A percentile compares a stretch with the other conserved stretches of the same genome.
phyloP scores from a whole-genome alignment of 2,888 invertebrate species.

The Phorcus lineatus region DNA sequence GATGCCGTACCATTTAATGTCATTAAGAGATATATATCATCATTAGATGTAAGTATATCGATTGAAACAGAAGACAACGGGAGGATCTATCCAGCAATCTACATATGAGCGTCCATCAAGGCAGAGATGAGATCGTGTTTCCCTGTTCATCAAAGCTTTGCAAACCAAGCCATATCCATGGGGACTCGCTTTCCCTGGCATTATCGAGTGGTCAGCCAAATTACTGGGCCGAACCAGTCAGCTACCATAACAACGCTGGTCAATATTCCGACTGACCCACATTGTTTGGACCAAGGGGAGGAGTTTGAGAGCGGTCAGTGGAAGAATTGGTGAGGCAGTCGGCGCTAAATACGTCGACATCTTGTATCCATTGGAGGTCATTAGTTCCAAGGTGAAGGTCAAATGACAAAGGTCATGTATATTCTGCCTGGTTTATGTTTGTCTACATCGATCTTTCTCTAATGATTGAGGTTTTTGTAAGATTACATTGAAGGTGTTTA shows the following conservation, averaged over 20 bases:
- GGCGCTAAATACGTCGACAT: background rate
- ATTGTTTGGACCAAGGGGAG: background rate
- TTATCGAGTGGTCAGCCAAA: background rate
- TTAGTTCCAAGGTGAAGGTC: background rate
- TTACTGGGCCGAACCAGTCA: background rate
- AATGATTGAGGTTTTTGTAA: background rate
- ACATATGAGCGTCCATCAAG: too few species aligned
- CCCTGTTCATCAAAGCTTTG: too few species aligned
- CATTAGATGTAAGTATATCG: too few species aligned
- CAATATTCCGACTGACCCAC: background rate
- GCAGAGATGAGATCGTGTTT: too few species aligned
- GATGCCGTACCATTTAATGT: too few species aligned
- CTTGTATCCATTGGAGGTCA: background rate
- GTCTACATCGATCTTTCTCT: background rate
- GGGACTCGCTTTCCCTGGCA: too few species aligned
- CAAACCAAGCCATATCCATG: too few species aligned
- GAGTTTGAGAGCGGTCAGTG: background rate
- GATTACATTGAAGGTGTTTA: too few species aligned
- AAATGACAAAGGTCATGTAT: background rate
- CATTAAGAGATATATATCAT: too few species aligned
- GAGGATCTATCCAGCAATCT: too few species aligned
- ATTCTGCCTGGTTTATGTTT: background rate
- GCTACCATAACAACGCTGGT: conserved; percentile 1
- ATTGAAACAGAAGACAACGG: too few species aligned
- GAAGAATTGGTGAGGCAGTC: background rate